Base-by-base conservation (phyloP, 2,888 invertebrate species). In the Athrips mouffetella region DNA sequence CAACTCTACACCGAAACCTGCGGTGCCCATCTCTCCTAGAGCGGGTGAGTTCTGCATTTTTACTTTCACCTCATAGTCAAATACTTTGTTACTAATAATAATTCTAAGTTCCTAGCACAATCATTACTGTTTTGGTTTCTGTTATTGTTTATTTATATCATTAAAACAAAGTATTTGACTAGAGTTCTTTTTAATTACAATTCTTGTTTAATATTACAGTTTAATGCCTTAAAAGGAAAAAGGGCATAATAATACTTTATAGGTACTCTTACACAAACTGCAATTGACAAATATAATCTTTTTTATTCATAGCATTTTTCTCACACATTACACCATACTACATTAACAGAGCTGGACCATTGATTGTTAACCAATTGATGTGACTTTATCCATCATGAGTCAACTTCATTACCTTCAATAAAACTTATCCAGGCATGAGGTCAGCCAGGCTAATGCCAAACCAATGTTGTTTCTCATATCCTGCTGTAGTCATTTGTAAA, bases 1-100 rank as follows among this genome's bases (percentile, higher is more conserved):
- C 59, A 89, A 90, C 48, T 83, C 90, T 52, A 85, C 90, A 53
- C 92, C 92, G 6, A 92, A 93, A 75, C 92, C 92, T 53, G 91
- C 92, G n/a, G 76, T 93, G 48, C 92, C 93, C 25, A 84, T 90
- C 40, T 88, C 91, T 50, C 91, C 91, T 15, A 81, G 89, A 80
- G 71, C 72, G 69, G 89, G 89, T 89, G 65, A 89, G 89, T 81
- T 46, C 53, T 46, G 47, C 39, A 48, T 30, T 20, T 39, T 35
- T 25, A 23, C 2, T 27, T 33, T n/a, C 13, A 15, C 27, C 11
- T 27, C n/a, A n/a, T 11, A 46, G 37, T 37, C 25, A 27, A 37
- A 27, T 10, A 29, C 5, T 18, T 29, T 40, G 30, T 6, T 25
- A 46, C 45, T 62, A 67, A 80, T 80, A 82, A 80, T 8, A 25